Percentiles rank a stretch among this genome's conserved stretches.
phyloP scores from a whole-genome alignment of 2,113 vertebrate genomes.

The Lanius collurio region DNA sequence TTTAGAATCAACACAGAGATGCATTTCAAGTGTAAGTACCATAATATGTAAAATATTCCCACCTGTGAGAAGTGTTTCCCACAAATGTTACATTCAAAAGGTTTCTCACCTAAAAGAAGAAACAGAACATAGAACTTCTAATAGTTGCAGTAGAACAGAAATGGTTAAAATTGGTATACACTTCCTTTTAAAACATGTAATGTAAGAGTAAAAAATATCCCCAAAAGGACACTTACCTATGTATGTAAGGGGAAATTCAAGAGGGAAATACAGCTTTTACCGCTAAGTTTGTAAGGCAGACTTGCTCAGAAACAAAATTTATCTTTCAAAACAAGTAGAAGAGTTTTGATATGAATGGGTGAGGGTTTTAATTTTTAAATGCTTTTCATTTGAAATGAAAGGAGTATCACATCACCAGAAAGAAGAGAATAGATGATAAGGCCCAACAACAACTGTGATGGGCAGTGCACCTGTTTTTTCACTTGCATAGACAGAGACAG shows the following conservation, averaged over 20 bases:
- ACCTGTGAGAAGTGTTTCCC: conserved; percentile 99
- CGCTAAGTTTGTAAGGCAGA: background rate
- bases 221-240: conserved; percentile 9
- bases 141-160: conserved; percentile 26
- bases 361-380: background rate
- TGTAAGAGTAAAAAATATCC: background rate
- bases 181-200: background rate
- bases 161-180: background rate
- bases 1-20: conserved; percentile 17
- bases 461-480: background rate
- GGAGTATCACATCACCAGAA: background rate
- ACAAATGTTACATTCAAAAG: conserved; percentile 97
- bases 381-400: background rate
- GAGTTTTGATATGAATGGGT: background rate
- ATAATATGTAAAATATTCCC: conserved; percentile 71
- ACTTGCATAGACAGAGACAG: background rate
- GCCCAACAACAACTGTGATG: background rate
- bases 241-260: background rate
- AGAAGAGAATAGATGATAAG: background rate
- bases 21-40: conserved; percentile 51
- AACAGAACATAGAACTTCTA: conserved; percentile 58
- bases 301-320: background rate
- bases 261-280: background rate
- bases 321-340: background rate
- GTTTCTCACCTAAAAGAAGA: conserved; percentile 92